Evolutionary conservation across 2,888 invertebrate genomes (phyloP).

Genomic region (Andrena minutula): DNA sequence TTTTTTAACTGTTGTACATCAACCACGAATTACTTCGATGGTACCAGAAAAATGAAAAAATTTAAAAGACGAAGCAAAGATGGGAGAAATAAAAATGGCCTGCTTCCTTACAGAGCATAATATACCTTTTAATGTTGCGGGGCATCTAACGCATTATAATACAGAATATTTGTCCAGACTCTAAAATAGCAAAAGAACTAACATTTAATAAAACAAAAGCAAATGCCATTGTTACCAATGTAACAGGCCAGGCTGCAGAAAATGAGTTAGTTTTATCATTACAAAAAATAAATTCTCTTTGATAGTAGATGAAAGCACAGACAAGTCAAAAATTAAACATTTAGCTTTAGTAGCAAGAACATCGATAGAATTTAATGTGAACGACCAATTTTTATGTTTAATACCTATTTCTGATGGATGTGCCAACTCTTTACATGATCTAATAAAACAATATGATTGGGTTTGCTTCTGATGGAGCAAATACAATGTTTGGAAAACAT

Average conservation of each 20-base stretch:
- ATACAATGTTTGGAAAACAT: not conserved
- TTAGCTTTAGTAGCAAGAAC: not conserved
- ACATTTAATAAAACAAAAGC: not conserved
- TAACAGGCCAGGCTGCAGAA: not conserved
- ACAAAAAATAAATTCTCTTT: not conserved
- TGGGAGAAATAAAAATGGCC: constrained; percentile 2
- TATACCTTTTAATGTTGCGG: not conserved
- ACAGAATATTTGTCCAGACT: not conserved
- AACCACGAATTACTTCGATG: not conserved
- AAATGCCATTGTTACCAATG: not conserved
- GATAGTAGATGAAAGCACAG: not conserved
- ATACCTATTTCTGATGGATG: not conserved
- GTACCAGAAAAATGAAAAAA: not conserved
- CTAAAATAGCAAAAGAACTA: not conserved
- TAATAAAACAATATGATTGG: not conserved
- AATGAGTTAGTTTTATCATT: not conserved
- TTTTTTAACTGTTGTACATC: not conserved
- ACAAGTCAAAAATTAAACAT: not conserved
- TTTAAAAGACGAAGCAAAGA: not conserved
- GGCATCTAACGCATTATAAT: not conserved
- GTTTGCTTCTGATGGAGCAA: not conserved
- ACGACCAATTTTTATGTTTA: not conserved
- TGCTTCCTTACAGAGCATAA: not conserved
- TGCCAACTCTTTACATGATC: not conserved
- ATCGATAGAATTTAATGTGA: not conserved